Base-by-base conservation (phyloP, 2,113 vertebrate species). In the Gymnogyps californianus region DNA sequence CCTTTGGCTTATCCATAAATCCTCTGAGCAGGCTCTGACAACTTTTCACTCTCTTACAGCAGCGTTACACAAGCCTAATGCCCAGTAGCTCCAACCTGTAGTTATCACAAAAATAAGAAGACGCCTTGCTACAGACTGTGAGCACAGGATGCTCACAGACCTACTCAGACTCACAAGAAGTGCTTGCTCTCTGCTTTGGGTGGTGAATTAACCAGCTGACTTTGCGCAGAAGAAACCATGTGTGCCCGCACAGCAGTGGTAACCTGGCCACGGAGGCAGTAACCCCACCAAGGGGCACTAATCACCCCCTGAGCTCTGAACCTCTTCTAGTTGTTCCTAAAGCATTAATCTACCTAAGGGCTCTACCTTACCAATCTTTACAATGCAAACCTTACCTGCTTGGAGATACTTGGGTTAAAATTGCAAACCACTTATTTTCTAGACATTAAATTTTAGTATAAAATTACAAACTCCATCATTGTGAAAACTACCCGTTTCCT, bases 361-460 rank as follows among this genome's bases (percentile, higher is more conserved):
- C 44, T 90, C 64, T 70, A 13, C 20, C 31, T 85, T 32, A 34
- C 11, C 28, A n/a, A 14, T 28, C 19, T 65, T 67, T 67, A 57
- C 74, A 88, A 13, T 6, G 22, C 34, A 74, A 74, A 70, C 58
- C 55, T 62, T 59, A 74, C 79, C 71, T 86, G 67, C 59, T 21
- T n/a, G 10, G 25, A 44, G 34, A 69, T 66, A 58, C 3, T 62
- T 19, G 26, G 46, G 64, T 89, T 94, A 81, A 94, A 95, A 70
- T 5, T 2, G 2, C 52, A 76, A 95, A 49, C 47, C 22, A 6
- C 34, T 69, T 89, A 84, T 94, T 95, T 97, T 92, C 86, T 84
- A 93, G 92, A 59, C 19, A 77, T 94, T 89, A 92, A 90, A 86
- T 91, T 57, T 66, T 13, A 90, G 69, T 57, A 83, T 90, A n/a